These are phyloP conservation scores for Pelochelys cantorii DNA, from an alignment of 2,797 vertebrate genomes.

Conservation along the genomic window DNA sequence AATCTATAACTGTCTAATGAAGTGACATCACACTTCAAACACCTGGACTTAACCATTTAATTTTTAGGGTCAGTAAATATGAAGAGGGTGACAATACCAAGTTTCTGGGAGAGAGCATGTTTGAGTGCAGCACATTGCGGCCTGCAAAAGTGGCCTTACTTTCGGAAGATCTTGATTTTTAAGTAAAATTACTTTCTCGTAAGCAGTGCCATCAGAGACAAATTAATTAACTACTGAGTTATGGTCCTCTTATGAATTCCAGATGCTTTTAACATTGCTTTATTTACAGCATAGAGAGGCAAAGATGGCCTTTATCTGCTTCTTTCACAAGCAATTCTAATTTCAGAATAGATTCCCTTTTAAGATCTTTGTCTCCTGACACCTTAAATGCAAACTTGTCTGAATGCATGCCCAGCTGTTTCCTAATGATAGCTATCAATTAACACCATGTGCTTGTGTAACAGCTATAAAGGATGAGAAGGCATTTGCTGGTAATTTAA, in stretches of 20 bases:
- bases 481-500: constrained; percentile 50
- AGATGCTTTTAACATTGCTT: constrained; percentile 69
- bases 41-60: too few species aligned
- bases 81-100: too few species aligned
- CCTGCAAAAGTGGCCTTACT: too few species aligned
- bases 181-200: constrained; percentile 59
- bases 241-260: constrained; percentile 56
- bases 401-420: constrained; percentile 42
- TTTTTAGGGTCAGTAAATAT: too few species aligned
- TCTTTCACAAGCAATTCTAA: constrained; percentile 68
- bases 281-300: constrained; percentile 52
- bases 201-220: constrained; percentile 47
- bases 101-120: too few species aligned
- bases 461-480: constrained; percentile 60
- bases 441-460: constrained; percentile 31
- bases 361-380: constrained; percentile 38
- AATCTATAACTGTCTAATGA: too few species aligned
- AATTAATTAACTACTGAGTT: constrained; percentile 67
- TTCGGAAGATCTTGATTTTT: too few species aligned
- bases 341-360: constrained; percentile 25
- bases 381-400: constrained; percentile 51
- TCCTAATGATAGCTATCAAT: constrained; percentile 55
- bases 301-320: constrained; percentile 56
- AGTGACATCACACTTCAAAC: too few species aligned
- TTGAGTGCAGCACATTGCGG: too few species aligned